These are phyloP conservation scores for Bryconaethiops microstoma DNA, from an alignment of 2,797 vertebrate genomes.

Conservation along the genomic window DNA sequence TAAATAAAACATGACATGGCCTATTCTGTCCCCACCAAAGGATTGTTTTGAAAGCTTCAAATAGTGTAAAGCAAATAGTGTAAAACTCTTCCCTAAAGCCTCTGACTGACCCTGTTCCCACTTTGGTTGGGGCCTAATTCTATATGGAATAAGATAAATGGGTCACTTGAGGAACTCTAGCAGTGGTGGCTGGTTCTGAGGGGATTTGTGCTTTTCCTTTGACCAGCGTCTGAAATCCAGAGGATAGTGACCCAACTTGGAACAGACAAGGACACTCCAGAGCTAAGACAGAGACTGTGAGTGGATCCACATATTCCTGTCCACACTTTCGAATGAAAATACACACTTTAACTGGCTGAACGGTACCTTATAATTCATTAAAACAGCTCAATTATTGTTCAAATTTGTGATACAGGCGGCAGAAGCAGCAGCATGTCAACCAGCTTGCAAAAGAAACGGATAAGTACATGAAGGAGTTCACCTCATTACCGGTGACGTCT, in stretches of 20 bases:
- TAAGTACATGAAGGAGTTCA: constrained; percentile 90
- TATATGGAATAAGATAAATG: too few species aligned
- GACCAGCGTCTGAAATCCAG: constrained; percentile 89
- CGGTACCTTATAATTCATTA: too few species aligned
- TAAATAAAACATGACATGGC: too few species aligned
- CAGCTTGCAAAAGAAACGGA: constrained; percentile 96
- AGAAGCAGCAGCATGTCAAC: constrained; percentile 91
- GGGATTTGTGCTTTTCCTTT: constrained; percentile 14
- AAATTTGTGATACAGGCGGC: constrained; percentile 77
- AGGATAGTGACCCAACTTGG: constrained; percentile 86
- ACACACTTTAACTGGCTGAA: too few species aligned
- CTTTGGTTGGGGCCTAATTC: too few species aligned
- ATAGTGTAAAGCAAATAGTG: too few species aligned
- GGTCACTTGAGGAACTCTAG: background rate
- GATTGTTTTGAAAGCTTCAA: too few species aligned
- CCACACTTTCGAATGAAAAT: background rate
- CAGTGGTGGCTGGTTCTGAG: background rate
- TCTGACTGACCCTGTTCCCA: too few species aligned
- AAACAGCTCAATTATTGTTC: too few species aligned
- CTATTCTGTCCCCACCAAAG: too few species aligned
- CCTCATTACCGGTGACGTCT: constrained; percentile 81
- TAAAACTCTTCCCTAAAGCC: too few species aligned
- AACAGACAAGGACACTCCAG: constrained; percentile 84
- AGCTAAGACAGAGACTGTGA: constrained; percentile 90
- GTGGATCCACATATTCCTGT: constrained; percentile 57